Evolutionary conservation across 2,888 invertebrate species (phyloP), one percentile per base, ranked within the genome.

Genomic region (Clunio marinus): DNA sequence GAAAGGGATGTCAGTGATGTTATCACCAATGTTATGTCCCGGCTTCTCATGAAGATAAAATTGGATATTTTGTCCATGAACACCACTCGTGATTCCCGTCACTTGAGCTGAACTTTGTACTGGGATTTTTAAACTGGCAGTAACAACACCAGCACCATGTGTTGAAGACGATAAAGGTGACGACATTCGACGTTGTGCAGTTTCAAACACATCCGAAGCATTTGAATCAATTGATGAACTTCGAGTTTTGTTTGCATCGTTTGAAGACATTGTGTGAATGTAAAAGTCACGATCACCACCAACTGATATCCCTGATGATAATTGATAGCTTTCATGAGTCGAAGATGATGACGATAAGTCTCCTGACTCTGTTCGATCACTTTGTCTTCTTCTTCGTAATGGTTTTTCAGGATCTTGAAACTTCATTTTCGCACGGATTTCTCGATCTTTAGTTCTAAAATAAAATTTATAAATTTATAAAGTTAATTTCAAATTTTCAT

Each of bases 41-140:
- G 57, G 25, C 17, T 58, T 68, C 25, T 68, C 68, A 17, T 60
- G 32, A n/a, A 68, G 15, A 25, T 25, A 68, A n/a, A 68, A 68
- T 25, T 68, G 68, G 41, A 68, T 68, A 15, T 68, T 68, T 45
- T 68, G 68, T 20, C 37, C 68, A 37, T 58, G 37, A 55, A 51
- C 55, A n/a, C 55, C n/a, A 15, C 55, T 66, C 35, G 63, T 45
- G 7, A 63, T 37, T 77, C 13, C 78, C 76, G 71, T 60, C 3
- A 5, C 51, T 10, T 51, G 55, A 24, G 51, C 35, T 27, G 57
- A 8, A 13, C 20, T 15, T 57, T 71, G 75, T 55, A 74, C 73
- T n/a, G 91, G 89, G 80, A 92, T 89, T 74, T 89, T 89, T 37
- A 92, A 82, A 71, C 89, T 90, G 1, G 91, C 92, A 0, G 89